phyloP scores from a whole-genome alignment of 2,888 invertebrate genomes.

The Pristionchus maxplancki region DNA sequence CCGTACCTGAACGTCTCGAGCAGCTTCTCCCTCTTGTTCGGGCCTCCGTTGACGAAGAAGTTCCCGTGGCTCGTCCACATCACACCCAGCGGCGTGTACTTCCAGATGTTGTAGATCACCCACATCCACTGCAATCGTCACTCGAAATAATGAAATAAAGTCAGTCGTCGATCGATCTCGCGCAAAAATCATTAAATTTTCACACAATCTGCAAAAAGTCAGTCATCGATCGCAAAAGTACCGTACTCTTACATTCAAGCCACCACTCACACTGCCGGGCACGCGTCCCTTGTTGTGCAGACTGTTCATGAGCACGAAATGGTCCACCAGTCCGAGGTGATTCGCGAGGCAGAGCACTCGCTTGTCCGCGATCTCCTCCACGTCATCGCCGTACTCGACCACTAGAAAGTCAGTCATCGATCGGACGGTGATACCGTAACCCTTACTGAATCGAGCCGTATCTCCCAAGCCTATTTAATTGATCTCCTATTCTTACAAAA shows the following conservation, averaged over 20 bases:
- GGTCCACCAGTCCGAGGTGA: conserved; percentile 75
- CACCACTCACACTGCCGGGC: conserved; percentile 64
- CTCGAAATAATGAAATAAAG: background rate
- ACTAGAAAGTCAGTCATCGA: conserved; percentile 52
- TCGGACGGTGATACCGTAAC: background rate
- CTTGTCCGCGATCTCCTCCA: conserved; percentile 56
- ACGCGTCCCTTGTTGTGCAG: conserved; percentile 70
- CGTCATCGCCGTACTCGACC: conserved; percentile 66
- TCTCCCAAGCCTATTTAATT: no score
- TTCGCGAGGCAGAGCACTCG: conserved; percentile 68
- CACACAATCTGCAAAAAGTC: background rate
- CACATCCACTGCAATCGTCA: conserved; percentile 71
- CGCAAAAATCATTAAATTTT: background rate
- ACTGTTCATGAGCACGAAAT: conserved; percentile 74
- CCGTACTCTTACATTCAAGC: no score
- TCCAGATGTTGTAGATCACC: conserved; percentile 77
- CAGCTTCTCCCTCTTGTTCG: conserved; percentile 62
- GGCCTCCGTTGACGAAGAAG: conserved; percentile 76
- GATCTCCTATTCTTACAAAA: no score
- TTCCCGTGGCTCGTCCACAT: conserved; percentile 77
- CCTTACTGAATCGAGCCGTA: background rate
- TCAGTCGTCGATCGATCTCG: background rate
- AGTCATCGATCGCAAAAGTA: no score
- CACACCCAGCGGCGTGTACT: conserved; percentile 74
- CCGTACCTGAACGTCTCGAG: conserved; percentile 63